Base-by-base conservation (phyloP, 2,797 vertebrate species). In the Parotocinclus haroldoi region DNA sequence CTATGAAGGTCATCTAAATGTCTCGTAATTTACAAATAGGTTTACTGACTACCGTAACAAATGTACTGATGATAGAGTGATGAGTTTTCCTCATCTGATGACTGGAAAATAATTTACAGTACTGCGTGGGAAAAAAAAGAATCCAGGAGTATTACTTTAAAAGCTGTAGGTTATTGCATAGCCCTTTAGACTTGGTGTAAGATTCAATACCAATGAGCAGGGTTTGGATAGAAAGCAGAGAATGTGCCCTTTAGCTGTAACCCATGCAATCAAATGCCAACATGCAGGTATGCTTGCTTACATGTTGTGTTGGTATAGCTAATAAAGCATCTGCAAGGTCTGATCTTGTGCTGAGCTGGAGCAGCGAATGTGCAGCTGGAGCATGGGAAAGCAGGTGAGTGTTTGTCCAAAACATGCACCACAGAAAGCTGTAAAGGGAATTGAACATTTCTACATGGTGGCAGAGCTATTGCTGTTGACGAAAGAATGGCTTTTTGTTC, bases 401-500 rank as follows among this genome's bases (percentile, higher is more conserved):
- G 88, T 89, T 86, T 84, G 90, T 83, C 84, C 86, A 76, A 82
- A 87, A 81, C 85, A 89, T 85, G 81, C 68, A 74, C 79, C 73
- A 79, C 81, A 76, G 78, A 76, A 66, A 82, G 76, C 83, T 79
- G 82, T 83, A 82, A 81, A 80, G 80, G 27, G 36, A 74, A 62
- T 37, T 56, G 59, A 82, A 84, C 49, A 67, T 58, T 48, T 55
- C 49, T 60, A 46, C 61, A 58, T 40, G 50, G 49, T 17, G 10
- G 60, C 38, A 58, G n/a, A 64, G 40, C 27, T 11, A 52, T 18
- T 38, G 10, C 37, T 71, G 27, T 14, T 27, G 10, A 42, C 55
- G 52, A 36, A 58, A 53, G 38, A 17, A 3, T 17, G 7, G 7
- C 52, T 39, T 57, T 57, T 58, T 7, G 14, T 37, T 18, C 11